Percentiles rank a stretch among this genome's conserved stretches.
Evolutionary conservation across 2,113 vertebrate species (phyloP).

Genomic region (Xenopus laevis): DNA sequence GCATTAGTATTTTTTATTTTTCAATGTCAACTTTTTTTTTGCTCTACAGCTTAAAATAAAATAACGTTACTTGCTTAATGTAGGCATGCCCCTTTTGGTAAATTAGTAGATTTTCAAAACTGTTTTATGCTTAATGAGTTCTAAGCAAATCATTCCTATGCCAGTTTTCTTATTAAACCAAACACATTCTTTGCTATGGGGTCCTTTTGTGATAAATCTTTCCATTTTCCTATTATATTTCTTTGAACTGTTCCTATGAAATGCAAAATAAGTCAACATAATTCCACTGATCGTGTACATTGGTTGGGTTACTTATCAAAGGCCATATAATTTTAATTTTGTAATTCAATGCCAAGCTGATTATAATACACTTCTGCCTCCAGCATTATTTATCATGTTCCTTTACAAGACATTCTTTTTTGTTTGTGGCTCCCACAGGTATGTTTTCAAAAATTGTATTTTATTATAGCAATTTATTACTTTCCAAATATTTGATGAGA

Average conservation of each 20-base stretch:
- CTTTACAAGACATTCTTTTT: constrained; percentile 85
- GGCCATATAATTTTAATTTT: constrained; percentile 93
- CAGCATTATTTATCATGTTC: constrained; percentile 87
- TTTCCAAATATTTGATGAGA: constrained; percentile 84
- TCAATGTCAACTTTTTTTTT: too few relatives aligned
- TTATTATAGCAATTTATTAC: constrained; percentile 99
- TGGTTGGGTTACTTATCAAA: constrained; percentile 88
- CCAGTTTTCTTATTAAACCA: constrained; percentile 71
- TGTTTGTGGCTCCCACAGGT: constrained; percentile 98
- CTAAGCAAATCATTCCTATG: constrained; percentile 67
- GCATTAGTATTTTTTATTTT: too few relatives aligned
- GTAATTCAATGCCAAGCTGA: constrained; percentile 95
- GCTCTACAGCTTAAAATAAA: constrained; percentile 45
- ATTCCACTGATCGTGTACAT: constrained; percentile 85
- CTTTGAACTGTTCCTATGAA: constrained; percentile 97
- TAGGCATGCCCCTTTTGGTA: constrained; percentile 68
- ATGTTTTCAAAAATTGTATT: constrained; percentile 99
- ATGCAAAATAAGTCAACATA: constrained; percentile 87
- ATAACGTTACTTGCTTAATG: constrained; percentile 67
- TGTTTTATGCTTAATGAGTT: constrained; percentile 73
- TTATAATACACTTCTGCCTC: constrained; percentile 95
- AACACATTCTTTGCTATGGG: constrained; percentile 70
- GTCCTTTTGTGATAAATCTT: constrained; percentile 94
- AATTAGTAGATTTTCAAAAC: constrained; percentile 66
- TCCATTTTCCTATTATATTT: constrained; percentile 79